Percentiles rank a stretch among this genome's conserved stretches.
Evolutionary conservation across 2,797 vertebrate genomes (phyloP).

Genomic region (Bryconaethiops microstoma): DNA sequence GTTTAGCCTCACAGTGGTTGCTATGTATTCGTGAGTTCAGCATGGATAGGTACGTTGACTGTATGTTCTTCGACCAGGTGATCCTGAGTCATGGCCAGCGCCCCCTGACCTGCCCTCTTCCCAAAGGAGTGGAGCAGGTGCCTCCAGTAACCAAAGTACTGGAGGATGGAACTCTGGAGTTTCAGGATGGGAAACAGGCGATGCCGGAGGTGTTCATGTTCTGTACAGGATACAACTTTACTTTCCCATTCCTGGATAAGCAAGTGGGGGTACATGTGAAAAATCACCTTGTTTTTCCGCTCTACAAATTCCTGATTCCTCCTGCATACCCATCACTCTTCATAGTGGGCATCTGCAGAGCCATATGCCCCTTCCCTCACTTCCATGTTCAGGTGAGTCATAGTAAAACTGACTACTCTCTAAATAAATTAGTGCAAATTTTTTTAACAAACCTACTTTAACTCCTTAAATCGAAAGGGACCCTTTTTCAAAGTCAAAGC

Average conservation of each 20-base stretch:
- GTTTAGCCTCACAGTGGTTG: neutral
- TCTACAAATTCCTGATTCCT: slow-evolving; percentile 71
- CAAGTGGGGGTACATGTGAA: slow-evolving; percentile 55
- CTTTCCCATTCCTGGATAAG: slow-evolving; percentile 67
- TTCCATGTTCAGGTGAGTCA: slow-evolving; percentile 68
- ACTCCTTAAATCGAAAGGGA: no score
- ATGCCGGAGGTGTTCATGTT: slow-evolving; percentile 67
- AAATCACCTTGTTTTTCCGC: slow-evolving; percentile 61
- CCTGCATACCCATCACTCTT: slow-evolving; percentile 67
- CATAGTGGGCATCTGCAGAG: slow-evolving; percentile 70
- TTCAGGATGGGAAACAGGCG: slow-evolving; percentile 58
- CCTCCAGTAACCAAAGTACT: slow-evolving; percentile 58
- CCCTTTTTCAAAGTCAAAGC: no score
- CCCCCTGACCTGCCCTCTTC: slow-evolving; percentile 56
- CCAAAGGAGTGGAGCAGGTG: slow-evolving; percentile 60
- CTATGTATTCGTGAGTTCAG: neutral
- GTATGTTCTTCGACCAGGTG: slow-evolving; percentile 47
- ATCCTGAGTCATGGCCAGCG: slow-evolving; percentile 66
- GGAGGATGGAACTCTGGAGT: slow-evolving; percentile 57
- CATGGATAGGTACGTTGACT: neutral
- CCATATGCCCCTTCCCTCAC: slow-evolving; percentile 70
- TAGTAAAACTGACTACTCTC: neutral
- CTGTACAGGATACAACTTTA: slow-evolving; percentile 74
- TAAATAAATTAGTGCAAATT: neutral
- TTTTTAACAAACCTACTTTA: neutral